Evolutionary conservation across 2,888 invertebrate species (phyloP).

Genomic region (Melikaiella ostensackeni): DNA sequence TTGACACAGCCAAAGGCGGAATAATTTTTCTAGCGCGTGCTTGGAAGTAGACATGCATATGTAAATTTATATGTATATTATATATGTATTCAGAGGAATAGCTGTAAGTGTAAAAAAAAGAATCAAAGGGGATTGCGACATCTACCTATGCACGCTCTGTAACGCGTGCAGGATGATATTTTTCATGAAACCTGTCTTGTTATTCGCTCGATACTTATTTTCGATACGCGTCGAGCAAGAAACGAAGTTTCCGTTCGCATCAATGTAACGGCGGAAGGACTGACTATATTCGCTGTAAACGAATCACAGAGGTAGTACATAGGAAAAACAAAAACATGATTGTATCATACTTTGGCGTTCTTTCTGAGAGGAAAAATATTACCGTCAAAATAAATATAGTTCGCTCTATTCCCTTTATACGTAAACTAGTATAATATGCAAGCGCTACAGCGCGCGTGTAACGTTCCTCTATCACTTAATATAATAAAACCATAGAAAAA

Average conservation of each 20-base stretch:
- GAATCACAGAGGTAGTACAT: conserved; percentile 12
- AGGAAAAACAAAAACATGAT: conserved; percentile 21
- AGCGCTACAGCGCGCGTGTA: too few relatives aligned
- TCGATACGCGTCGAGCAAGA: conserved; percentile 28
- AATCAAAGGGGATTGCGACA: conserved; percentile 16
- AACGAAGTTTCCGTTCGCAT: conserved; percentile 33
- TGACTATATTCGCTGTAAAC: conserved; percentile 4
- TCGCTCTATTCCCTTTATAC: too few relatives aligned
- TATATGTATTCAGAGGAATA: not conserved
- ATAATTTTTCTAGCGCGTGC: conserved; percentile 25
- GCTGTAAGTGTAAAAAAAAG: conserved; percentile 13
- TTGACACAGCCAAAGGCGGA: conserved; percentile 35
- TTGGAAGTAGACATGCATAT: not conserved
- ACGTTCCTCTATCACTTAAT: too few relatives aligned
- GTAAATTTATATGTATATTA: not conserved
- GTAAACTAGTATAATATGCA: too few relatives aligned
- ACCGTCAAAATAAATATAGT: not conserved
- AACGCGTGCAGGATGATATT: conserved; percentile 6
- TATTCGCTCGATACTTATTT: conserved; percentile 21
- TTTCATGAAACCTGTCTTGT: conserved; percentile 3
- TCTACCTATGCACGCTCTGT: conserved; percentile 18
- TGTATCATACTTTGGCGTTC: not conserved
- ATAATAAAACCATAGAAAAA: too few relatives aligned
- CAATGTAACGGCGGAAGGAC: not conserved
- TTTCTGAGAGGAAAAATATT: not conserved